Percentiles rank a stretch among this genome's conserved stretches.
These are phyloP conservation scores for Cryptoprocta ferox DNA, from an alignment of 2,797 vertebrate species.

Conservation along the genomic window DNA sequence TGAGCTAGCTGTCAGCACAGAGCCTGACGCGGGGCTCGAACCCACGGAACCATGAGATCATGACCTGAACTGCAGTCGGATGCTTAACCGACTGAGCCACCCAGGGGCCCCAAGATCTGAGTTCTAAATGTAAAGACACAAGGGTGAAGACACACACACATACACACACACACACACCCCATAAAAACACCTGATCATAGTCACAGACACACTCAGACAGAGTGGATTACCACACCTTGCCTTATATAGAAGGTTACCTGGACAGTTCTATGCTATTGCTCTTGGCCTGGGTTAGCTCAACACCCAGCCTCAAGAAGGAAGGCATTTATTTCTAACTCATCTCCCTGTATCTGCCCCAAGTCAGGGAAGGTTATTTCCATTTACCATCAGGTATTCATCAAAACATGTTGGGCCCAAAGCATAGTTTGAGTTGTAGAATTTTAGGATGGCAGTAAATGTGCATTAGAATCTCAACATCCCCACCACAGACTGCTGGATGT, in stretches of 20 bases:
- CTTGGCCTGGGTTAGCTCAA: not conserved
- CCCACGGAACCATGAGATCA: no score
- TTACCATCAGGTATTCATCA: not conserved
- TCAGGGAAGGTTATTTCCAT: not conserved
- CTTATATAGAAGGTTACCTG: no score
- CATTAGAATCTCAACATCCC: not conserved
- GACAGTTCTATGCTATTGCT: accelerated
- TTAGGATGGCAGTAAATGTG: not conserved
- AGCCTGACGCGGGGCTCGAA: no score
- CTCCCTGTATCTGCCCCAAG: not conserved
- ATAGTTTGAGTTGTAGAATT: not conserved
- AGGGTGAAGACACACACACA: not conserved
- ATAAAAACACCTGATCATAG: not conserved
- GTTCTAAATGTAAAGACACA: not conserved
- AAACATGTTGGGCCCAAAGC: not conserved
- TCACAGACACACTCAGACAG: not conserved
- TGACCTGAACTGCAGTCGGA: no score
- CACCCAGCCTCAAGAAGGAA: not conserved
- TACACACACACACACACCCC: not conserved
- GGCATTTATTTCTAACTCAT: not conserved
- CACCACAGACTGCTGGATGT: not conserved
- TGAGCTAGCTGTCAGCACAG: no score
- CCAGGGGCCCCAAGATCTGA: no score
- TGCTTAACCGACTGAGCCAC: no score
- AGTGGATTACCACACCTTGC: not conserved